Conservation (phyloP, 2,797 vertebrate genomes). For the Karalla daura region DNA sequence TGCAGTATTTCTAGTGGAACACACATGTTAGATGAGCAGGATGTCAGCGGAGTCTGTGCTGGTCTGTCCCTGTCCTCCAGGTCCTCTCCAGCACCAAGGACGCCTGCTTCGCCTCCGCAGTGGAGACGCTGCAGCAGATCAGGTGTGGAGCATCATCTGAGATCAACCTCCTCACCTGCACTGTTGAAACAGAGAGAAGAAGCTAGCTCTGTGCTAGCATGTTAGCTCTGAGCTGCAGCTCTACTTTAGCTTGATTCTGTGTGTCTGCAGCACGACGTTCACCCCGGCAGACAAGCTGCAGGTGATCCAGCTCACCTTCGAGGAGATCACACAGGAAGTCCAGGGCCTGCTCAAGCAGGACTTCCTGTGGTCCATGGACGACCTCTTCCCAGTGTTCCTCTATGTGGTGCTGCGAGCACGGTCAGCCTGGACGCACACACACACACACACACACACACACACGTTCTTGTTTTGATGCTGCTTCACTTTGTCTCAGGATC, state of each 20-base stretch:
- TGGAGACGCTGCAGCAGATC: slow-evolving; percentile 97
- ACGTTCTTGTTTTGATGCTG: neutral
- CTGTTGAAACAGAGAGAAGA: neutral
- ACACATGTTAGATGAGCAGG: too few relatives aligned
- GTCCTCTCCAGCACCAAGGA: slow-evolving; percentile 92
- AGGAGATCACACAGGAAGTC: slow-evolving; percentile 96
- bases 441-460: neutral
- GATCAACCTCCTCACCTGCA: neutral
- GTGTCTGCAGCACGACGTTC: slow-evolving; percentile 91
- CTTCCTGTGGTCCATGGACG: slow-evolving; percentile 99
- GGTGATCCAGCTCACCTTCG: slow-evolving; percentile 97
- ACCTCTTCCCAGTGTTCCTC: slow-evolving; percentile 97
- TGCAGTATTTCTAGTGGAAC: too few relatives aligned
- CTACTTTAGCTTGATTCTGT: neutral
- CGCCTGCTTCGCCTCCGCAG: slow-evolving; percentile 92
- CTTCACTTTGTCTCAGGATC: slow-evolving; percentile 88
- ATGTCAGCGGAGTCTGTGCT: neutral
- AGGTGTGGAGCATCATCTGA: slow-evolving; percentile 84
- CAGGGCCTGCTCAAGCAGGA: slow-evolving; percentile 90
- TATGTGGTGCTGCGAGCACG: slow-evolving; percentile 97
- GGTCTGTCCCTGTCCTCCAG: slow-evolving; percentile 68
- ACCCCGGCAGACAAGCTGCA: slow-evolving; percentile 97
- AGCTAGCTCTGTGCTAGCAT: neutral
- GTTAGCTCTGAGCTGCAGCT: neutral
- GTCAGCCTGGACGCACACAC: slow-evolving; percentile 70